A percentile compares a stretch with the other conserved stretches of the same genome.
Evolutionary conservation across 1,140 invertebrate species (phyloP).

Genomic region (Drosophila aff.): DNA sequence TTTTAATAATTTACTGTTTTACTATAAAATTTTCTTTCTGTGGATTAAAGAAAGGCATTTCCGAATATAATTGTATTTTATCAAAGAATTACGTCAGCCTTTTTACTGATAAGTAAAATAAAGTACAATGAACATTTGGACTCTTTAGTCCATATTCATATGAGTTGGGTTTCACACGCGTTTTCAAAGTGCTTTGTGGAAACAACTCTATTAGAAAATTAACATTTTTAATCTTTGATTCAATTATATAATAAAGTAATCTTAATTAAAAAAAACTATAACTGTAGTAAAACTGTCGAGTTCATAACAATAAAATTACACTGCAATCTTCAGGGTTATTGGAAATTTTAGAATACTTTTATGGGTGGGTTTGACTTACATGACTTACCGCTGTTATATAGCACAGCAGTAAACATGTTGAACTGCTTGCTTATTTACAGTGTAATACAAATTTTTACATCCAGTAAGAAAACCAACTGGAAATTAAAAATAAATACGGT

Average conservation of each 20-base stretch:
- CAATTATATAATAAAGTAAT: not conserved
- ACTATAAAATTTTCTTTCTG: not conserved
- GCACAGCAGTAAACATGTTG: not conserved
- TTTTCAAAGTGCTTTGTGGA: not conserved
- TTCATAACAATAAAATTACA: not conserved
- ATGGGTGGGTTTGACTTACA: not conserved
- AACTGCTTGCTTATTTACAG: conserved; percentile 4
- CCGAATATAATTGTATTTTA: not conserved
- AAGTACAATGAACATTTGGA: not conserved
- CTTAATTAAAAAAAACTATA: too few relatives aligned
- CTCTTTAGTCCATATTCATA: not conserved
- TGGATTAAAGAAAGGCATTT: not conserved
- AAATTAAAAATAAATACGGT: not conserved
- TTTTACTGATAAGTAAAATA: not conserved
- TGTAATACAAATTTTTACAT: not conserved
- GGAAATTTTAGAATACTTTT: not conserved
- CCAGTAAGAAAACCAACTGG: not conserved
- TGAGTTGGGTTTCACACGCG: not conserved
- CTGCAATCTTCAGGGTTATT: not conserved
- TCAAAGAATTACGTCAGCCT: not conserved
- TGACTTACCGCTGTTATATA: conserved; percentile 3
- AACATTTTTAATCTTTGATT: not conserved
- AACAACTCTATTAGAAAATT: not conserved
- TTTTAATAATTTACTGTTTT: not conserved
- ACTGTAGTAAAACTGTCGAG: not conserved